Percentiles rank a stretch among this genome's conserved stretches.
phyloP scores from a whole-genome alignment of 2,888 invertebrate species.

The Hirtodrosophila cameraria region DNA sequence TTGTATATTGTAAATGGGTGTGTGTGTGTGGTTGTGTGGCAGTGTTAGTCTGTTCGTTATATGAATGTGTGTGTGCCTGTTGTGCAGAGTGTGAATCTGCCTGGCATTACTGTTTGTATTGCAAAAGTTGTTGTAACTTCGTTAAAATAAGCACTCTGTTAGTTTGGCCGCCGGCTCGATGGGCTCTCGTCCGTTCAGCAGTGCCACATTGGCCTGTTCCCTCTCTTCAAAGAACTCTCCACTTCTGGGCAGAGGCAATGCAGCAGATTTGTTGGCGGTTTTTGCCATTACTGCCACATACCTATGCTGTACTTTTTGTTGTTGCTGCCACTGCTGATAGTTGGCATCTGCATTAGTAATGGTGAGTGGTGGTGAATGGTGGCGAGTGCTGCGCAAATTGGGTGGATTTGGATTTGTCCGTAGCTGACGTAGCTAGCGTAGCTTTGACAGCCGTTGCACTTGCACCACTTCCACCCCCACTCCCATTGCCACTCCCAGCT shows the following conservation, averaged over 20 bases:
- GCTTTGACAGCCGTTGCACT: slow-evolving; percentile 31
- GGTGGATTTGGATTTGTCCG: slow-evolving; percentile 57
- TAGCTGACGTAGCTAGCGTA: not conserved
- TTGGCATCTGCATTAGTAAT: slow-evolving; percentile 78
- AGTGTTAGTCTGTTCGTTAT: slow-evolving; percentile 10
- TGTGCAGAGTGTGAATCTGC: slow-evolving; percentile 76
- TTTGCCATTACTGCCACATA: slow-evolving; percentile 70
- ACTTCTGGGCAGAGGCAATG: slow-evolving; percentile 55
- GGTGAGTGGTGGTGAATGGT: slow-evolving; percentile 57
- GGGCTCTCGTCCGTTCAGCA: slow-evolving; percentile 47
- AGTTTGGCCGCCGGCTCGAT: slow-evolving; percentile 75
- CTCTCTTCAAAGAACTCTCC: no score
- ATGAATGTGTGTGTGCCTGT: slow-evolving; percentile 44
- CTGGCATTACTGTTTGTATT: slow-evolving; percentile 79
- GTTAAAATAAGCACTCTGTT: slow-evolving; percentile 80
- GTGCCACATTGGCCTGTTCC: not conserved
- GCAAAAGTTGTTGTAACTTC: slow-evolving; percentile 79
- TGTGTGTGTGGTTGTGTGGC: slow-evolving; percentile 21
- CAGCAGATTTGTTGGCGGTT: slow-evolving; percentile 78
- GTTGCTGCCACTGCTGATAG: slow-evolving; percentile 55
- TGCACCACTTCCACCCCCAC: not conserved
- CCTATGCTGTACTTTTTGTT: slow-evolving; percentile 15
- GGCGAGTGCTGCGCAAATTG: slow-evolving; percentile 69
- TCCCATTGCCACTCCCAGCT: not conserved
- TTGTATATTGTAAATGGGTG: slow-evolving; percentile 41